These are phyloP conservation scores for Spheniscus humboldti DNA, from an alignment of 2,797 vertebrate species.

Conservation along the genomic window DNA sequence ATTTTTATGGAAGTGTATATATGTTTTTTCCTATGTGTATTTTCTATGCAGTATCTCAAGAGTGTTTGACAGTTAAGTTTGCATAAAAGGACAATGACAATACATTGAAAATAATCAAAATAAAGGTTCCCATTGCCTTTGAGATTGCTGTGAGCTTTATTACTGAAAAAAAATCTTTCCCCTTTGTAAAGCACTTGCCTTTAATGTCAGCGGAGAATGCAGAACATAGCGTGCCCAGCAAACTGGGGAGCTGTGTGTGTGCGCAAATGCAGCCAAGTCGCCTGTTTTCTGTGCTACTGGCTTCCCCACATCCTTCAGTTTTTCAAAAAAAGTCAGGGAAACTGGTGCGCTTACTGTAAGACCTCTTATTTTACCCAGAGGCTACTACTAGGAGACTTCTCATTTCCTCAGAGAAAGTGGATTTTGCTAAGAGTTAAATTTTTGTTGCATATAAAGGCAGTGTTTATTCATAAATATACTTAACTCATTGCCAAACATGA, in stretches of 20 bases:
- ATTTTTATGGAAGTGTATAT: conserved; percentile 90
- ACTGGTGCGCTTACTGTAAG: not conserved
- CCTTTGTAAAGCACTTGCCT: not conserved
- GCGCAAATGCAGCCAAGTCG: not conserved
- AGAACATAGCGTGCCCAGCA: accelerated
- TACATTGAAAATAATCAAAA: conserved; percentile 62
- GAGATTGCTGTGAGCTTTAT: not conserved
- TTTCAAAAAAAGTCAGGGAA: not conserved
- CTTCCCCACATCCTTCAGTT: not conserved
- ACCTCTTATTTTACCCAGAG: not conserved
- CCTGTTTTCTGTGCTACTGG: accelerated
- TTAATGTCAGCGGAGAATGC: not conserved
- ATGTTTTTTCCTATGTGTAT: conserved; percentile 66
- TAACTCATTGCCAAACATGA: not conserved
- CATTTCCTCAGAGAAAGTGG: not conserved
- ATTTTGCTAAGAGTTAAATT: not conserved
- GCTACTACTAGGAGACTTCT: not conserved
- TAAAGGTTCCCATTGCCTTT: conserved; percentile 67
- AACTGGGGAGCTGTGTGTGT: not conserved
- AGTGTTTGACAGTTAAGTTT: conserved; percentile 65
- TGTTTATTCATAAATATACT: not conserved
- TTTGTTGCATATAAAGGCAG: not conserved
- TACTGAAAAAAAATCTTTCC: not conserved
- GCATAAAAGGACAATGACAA: conserved; percentile 49
- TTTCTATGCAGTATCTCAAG: conserved; percentile 72